A percentile compares a stretch with the other conserved stretches of the same genome.
Conservation (phyloP, 2,888 invertebrate genomes). For the Cryptops parisi region DNA sequence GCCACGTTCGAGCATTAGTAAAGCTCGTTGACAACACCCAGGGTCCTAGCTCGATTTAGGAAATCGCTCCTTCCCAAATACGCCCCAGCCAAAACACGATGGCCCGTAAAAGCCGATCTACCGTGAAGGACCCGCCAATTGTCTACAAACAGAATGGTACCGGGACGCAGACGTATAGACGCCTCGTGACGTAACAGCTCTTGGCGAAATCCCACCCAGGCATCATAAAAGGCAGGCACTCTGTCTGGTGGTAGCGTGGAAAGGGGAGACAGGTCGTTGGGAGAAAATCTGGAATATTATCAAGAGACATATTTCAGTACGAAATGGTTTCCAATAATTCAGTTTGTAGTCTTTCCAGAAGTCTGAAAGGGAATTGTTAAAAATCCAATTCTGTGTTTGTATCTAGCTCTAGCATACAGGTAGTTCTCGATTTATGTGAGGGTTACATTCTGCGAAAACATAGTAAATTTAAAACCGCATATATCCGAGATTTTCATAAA, state of each 20-base stretch:
- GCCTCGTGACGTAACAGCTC: not conserved
- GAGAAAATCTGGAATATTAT: not conserved
- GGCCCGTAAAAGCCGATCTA: constrained; percentile 50
- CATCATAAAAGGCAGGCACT: not conserved
- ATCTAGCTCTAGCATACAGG: too few relatives aligned
- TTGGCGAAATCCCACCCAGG: not conserved
- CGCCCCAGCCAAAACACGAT: constrained; percentile 50
- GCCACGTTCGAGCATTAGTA: too few relatives aligned
- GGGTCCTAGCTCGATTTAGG: constrained; percentile 40
- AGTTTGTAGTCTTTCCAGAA: too few relatives aligned
- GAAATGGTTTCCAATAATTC: too few relatives aligned
- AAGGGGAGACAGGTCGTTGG: not conserved
- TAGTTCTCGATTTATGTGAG: too few relatives aligned
- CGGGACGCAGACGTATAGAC: constrained; percentile 39
- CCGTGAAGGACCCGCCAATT: constrained; percentile 68
- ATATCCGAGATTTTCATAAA: too few relatives aligned
- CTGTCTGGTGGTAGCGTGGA: not conserved
- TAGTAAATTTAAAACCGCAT: too few relatives aligned
- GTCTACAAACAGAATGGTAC: constrained; percentile 55
- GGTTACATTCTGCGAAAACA: too few relatives aligned
- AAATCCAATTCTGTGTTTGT: too few relatives aligned
- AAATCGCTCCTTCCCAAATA: constrained; percentile 58
- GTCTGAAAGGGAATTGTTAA: too few relatives aligned
- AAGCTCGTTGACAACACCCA: constrained; percentile 17
- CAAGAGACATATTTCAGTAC: too few relatives aligned